A percentile compares a stretch with the other conserved stretches of the same genome.
phyloP scores from a whole-genome alignment of 1,140 invertebrate species.

The Drosophila pectinifera region DNA sequence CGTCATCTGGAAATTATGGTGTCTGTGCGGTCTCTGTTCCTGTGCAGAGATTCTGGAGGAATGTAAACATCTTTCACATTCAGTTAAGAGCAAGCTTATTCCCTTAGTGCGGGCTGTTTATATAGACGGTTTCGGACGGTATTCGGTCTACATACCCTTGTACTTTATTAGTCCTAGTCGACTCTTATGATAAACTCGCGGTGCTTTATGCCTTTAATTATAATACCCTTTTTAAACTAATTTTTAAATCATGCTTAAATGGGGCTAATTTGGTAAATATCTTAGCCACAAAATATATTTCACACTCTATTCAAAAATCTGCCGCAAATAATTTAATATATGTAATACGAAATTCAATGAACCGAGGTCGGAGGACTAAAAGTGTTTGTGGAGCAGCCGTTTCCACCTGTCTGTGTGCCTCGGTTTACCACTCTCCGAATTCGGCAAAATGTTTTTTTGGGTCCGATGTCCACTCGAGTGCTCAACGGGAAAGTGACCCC shows the following conservation, averaged over 20 bases:
- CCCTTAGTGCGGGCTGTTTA: too few species aligned
- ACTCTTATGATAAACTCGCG: not conserved
- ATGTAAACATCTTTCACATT: not conserved
- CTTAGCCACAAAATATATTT: constrained; percentile 66
- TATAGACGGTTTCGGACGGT: too few species aligned
- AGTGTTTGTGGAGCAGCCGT: constrained; percentile 30
- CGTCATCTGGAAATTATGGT: not conserved
- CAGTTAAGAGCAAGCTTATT: not conserved
- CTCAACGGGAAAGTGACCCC: constrained; percentile 60
- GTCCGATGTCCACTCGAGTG: constrained; percentile 57
- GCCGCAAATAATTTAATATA: constrained; percentile 77
- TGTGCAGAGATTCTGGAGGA: not conserved
- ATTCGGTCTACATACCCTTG: too few species aligned
- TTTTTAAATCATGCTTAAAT: constrained; percentile 28
- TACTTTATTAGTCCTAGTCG: too few species aligned
- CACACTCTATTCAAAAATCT: constrained; percentile 37
- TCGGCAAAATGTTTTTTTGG: constrained; percentile 4
- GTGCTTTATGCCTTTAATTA: not conserved
- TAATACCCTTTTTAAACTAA: too few species aligned
- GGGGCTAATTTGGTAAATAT: constrained; percentile 16
- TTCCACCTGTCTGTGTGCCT: constrained; percentile 48
- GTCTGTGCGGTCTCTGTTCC: not conserved
- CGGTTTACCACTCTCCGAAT: constrained; percentile 3
- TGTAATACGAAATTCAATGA: constrained; percentile 70
- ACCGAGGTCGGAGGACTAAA: constrained; percentile 58